A percentile compares a stretch with the other conserved stretches of the same genome.
Evolutionary conservation across 1,140 invertebrate species (phyloP).

Genomic region (Lethrus apterus): DNA sequence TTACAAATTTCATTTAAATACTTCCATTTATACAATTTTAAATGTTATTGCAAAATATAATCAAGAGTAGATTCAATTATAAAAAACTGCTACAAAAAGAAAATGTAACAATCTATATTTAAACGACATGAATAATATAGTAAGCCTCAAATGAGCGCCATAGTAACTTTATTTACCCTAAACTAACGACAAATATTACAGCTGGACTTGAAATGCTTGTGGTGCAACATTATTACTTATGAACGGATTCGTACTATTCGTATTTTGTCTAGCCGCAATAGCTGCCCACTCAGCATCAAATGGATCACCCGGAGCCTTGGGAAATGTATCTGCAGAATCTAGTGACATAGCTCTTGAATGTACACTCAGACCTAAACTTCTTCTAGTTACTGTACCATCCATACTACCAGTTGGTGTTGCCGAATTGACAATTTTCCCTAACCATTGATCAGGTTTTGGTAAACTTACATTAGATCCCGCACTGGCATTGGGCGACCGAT

Average conservation of each 20-base stretch:
- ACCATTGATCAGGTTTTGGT: constrained; percentile 69
- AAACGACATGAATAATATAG: too few relatives aligned
- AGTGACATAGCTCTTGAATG: constrained; percentile 57
- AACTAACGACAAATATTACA: too few relatives aligned
- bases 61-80: too few relatives aligned
- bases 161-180: too few relatives aligned
- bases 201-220: constrained; percentile 58
- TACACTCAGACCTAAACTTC: constrained; percentile 47
- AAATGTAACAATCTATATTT: too few relatives aligned
- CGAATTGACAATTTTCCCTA: constrained; percentile 60
- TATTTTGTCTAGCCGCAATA: constrained; percentile 30
- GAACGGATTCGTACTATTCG: constrained; percentile 47
- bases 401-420: constrained; percentile 41
- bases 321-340: constrained; percentile 39
- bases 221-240: constrained; percentile 46
- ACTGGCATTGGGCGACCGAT: constrained; percentile 28
- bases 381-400: constrained; percentile 41
- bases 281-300: constrained; percentile 85
- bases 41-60: too few relatives aligned
- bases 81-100: too few relatives aligned
- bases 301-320: constrained; percentile 53
- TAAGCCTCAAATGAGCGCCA: too few relatives aligned
- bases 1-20: too few relatives aligned
- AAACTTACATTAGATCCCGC: constrained; percentile 39
- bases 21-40: too few relatives aligned